Evolutionary conservation across 2,888 invertebrate genomes (phyloP).

Genomic region (Tipula unca): DNA sequence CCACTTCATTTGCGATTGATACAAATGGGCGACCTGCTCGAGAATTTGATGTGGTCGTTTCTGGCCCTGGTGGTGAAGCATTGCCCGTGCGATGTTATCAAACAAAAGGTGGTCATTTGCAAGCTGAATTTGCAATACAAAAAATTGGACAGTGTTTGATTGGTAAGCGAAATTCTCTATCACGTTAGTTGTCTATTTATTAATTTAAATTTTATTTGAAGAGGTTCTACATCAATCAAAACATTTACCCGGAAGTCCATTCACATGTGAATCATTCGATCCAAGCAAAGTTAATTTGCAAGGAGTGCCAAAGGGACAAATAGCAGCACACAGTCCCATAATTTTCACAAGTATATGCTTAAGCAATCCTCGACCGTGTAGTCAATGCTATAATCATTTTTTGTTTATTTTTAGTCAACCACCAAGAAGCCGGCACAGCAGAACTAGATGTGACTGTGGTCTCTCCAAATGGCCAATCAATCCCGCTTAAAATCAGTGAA

Average conservation of each 20-base stretch:
- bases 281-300: conserved; percentile 71
- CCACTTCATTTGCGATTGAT: conserved; percentile 81
- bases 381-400: neutral
- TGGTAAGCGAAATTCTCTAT: conserved; percentile 42
- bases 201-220: conserved; percentile 34
- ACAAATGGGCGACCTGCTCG: conserved; percentile 75
- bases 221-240: conserved; percentile 87
- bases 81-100: conserved; percentile 90
- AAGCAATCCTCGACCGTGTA: too few species aligned
- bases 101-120: conserved; percentile 88
- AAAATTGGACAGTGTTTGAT: conserved; percentile 61
- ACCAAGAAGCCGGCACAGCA: conserved; percentile 73
- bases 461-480: conserved; percentile 73
- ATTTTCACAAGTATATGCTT: conserved; percentile 61
- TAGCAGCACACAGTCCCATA: conserved; percentile 75
- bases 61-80: conserved; percentile 69
- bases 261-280: conserved; percentile 87
- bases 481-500: conserved; percentile 67
- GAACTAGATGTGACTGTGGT: conserved; percentile 82
- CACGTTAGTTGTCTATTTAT: conserved; percentile 18
- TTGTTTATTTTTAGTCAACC: conserved; percentile 51
- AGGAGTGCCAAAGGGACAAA: conserved; percentile 63
- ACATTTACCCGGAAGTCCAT: conserved; percentile 87
- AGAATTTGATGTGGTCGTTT: conserved; percentile 86
- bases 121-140: conserved; percentile 86